Base-by-base conservation (phyloP, 2,888 invertebrate species). In the Polydesmus complanatus region DNA sequence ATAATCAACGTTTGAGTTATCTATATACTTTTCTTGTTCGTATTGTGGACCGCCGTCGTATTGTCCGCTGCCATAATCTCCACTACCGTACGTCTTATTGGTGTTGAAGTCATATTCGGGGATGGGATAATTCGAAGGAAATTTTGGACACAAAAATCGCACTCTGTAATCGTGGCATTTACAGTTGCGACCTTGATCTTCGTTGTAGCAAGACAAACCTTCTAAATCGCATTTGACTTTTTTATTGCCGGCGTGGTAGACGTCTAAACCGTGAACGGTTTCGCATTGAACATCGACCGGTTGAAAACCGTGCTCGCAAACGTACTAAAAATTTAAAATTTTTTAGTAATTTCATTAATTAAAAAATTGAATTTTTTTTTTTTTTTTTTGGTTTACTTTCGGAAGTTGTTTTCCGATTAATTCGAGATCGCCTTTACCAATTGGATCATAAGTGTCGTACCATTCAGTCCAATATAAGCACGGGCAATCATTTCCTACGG, bases 391-490 rank as follows among this genome's bases (percentile, higher is more conserved):
- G 19, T 26, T 53, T 53, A 53, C 59, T 22, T 52, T 51, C 2
- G 59, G 59, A 27, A 59, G 37, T 11, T 25, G 51, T n/a, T 48
- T 2, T 22, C 59, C 59, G 11, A 59, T 26, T 21, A 59, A 27
- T 23, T 59, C 59, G 14, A 27, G 22, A 23, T 59, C 59, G 21
- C 59, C 59, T n/a, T 37, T 53, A 21, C 14, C 19, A n/a, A 23
- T 49, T 14, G 53, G 52, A 22, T 59, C 53, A 25, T 59, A 51
- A 27, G 25, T 53, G 53, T 59, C 53, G 53, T 27, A 59, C 59
- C 59, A 59, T 19, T 59, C 25, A 52, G 53, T n/a, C 59, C 59
- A 59, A 19, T 52, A 53, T 2, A 59, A 53, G 37, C 59, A 59
- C 1, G 59, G 59, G 47, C 59, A 59, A 27, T 52, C 37, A 53